Evolutionary conservation across 1,140 invertebrate genomes (phyloP).

Genomic region (Dreissena polymorpha): DNA sequence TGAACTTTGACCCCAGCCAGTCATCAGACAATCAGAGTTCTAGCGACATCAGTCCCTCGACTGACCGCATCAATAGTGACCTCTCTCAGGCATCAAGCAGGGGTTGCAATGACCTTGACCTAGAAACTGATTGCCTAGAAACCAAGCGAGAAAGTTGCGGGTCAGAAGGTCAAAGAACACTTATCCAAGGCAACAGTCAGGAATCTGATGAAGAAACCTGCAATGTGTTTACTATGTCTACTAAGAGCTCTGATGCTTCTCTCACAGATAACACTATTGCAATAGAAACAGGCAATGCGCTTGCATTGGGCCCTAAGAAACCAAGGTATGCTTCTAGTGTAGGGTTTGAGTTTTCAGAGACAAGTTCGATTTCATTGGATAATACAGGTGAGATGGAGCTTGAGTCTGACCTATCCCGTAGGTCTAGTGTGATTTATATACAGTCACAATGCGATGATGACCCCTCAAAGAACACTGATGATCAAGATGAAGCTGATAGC

Average conservation of each 20-base stretch:
- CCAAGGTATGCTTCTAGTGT: conserved; percentile 40
- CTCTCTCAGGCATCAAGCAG: too few species aligned
- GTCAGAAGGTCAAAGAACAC: not conserved
- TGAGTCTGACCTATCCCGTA: not conserved
- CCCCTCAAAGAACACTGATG: too few species aligned
- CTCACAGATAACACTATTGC: not conserved
- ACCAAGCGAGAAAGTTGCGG: conserved; percentile 11
- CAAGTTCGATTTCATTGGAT: not conserved
- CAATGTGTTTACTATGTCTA: too few species aligned
- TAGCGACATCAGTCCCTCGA: conserved; percentile 20
- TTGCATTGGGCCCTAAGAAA: not conserved
- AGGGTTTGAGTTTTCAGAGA: conserved; percentile 36
- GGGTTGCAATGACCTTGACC: too few species aligned
- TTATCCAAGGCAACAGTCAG: not conserved
- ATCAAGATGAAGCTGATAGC: too few species aligned
- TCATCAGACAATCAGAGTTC: conserved; percentile 51
- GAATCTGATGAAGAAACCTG: not conserved
- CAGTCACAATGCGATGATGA: not conserved
- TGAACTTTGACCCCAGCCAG: conserved; percentile 56
- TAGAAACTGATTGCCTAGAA: too few species aligned
- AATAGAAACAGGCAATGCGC: not conserved
- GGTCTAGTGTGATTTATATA: not conserved
- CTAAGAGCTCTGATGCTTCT: too few species aligned
- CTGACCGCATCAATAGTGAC: conserved; percentile 4
- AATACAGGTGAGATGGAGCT: conserved; percentile 7